These are phyloP conservation scores for Contarinia nasturtii DNA, from an alignment of 1,140 invertebrate species.

Conservation along the genomic window DNA sequence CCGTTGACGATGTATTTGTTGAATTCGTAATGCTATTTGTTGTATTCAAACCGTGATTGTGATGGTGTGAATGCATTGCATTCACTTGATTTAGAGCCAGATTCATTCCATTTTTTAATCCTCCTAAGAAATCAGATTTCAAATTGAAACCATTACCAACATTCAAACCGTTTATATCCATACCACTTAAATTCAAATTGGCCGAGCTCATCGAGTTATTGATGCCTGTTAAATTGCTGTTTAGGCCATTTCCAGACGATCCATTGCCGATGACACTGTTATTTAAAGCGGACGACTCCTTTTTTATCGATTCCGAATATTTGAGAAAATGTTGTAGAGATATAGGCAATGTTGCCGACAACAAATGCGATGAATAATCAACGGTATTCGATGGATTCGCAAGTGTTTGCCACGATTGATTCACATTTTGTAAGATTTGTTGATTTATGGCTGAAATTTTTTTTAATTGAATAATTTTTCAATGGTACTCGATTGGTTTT, in stretches of 20 bases:
- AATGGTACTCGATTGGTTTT: not conserved
- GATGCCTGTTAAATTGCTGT: conserved; percentile 3
- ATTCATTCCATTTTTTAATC: not conserved
- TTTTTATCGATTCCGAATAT: conserved; percentile 25
- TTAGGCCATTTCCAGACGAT: no score
- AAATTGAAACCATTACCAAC: not conserved
- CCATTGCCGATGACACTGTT: not conserved
- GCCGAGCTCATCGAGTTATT: conserved; percentile 10
- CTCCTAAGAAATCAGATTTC: not conserved
- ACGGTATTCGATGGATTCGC: conserved; percentile 24
- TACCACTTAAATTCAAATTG: conserved; percentile 11
- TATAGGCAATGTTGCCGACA: conserved; percentile 25
- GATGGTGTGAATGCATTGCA: not conserved
- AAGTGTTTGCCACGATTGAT: conserved; percentile 24
- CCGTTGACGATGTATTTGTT: not conserved
- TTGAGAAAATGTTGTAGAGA: conserved; percentile 25
- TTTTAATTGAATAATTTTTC: not conserved
- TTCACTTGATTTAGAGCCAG: no score
- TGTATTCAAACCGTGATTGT: not conserved
- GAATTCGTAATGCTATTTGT: not conserved
- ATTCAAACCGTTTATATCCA: conserved; percentile 5
- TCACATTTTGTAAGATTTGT: conserved; percentile 25
- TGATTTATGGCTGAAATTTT: conserved; percentile 18
- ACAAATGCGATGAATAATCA: conserved; percentile 24
- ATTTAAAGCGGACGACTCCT: conserved; percentile 15